These are phyloP conservation scores for Marmota monax DNA, from an alignment of 2,113 vertebrate species.

Conservation along the genomic window DNA sequence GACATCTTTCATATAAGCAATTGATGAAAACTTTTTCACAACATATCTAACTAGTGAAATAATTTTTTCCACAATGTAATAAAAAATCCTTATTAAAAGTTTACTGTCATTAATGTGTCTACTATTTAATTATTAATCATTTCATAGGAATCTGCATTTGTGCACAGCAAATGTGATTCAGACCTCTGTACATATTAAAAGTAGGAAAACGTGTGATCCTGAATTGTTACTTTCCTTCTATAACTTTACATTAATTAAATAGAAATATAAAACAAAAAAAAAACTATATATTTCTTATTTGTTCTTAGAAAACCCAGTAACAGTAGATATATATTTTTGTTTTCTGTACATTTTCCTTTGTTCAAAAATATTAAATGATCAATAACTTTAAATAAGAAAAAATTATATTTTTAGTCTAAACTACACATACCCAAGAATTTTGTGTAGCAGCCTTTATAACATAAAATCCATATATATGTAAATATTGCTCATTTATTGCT, in stretches of 20 bases:
- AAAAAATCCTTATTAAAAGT: background rate
- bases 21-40: background rate
- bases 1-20: background rate
- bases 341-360: background rate
- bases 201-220: background rate
- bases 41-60: background rate
- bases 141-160: background rate
- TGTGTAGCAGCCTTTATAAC: background rate
- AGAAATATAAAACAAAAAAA: background rate
- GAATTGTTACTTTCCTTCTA: background rate
- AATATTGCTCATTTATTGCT: background rate
- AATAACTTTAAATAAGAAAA: background rate
- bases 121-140: background rate
- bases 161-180: background rate
- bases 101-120: background rate
- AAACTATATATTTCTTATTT: background rate
- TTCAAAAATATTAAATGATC: background rate
- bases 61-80: background rate
- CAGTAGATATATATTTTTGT: background rate
- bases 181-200: background rate
- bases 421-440: background rate
- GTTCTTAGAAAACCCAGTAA: background rate
- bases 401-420: background rate
- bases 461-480: background rate
- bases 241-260: background rate